Evolutionary conservation across 1,140 invertebrate species (phyloP).

Genomic region (Teleogryllus occipitalis): DNA sequence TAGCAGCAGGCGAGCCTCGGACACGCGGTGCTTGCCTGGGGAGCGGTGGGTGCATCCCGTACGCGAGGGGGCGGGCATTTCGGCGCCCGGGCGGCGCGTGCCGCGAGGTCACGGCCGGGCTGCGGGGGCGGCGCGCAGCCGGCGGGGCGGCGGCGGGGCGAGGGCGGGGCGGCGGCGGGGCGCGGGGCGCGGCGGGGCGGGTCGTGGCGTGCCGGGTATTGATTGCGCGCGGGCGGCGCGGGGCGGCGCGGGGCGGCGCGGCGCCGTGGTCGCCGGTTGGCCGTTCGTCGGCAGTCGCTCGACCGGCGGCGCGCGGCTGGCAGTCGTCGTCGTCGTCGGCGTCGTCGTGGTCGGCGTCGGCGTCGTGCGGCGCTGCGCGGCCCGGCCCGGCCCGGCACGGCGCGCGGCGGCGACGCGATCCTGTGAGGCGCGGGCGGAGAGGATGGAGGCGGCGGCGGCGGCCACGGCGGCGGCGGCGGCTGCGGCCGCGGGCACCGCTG

Average conservation of each 20-base stretch:
- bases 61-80: background rate
- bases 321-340: background rate
- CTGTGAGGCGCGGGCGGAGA: background rate
- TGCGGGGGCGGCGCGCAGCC: background rate
- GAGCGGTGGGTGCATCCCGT: no score
- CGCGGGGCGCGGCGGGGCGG: background rate
- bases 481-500: background rate
- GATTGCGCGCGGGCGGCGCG: background rate
- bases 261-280: background rate
- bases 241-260: no score
- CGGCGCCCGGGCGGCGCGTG: background rate
- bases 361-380: no score
- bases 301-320: no score
- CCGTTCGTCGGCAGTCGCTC: background rate
- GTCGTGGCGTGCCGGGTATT: background rate
- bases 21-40: no score
- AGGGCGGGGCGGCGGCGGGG: no score
- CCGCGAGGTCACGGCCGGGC: background rate
- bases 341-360: no score
- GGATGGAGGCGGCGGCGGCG: slow-evolving; percentile 11
- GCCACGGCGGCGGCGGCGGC: no score
- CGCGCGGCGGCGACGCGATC: background rate
- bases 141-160: background rate
- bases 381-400: background rate
- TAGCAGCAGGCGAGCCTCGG: no score